phyloP scores from a whole-genome alignment of 2,888 invertebrate species.

The Perizoma flavofasciatum region DNA sequence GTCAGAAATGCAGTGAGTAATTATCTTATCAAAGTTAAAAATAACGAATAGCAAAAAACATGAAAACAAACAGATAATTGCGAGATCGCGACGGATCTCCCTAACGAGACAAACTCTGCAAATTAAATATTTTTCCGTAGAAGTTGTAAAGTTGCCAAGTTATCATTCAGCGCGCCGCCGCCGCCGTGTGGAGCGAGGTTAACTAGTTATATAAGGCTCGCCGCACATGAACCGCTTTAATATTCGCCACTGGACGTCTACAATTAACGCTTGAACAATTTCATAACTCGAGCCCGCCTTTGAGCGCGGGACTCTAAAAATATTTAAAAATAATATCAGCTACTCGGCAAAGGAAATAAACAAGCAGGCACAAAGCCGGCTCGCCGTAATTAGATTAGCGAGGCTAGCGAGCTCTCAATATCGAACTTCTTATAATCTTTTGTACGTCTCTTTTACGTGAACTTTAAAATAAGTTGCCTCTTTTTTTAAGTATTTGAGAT shows the following conservation, averaged over 20 bases:
- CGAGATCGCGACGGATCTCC: conserved; percentile 7
- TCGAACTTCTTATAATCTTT: conserved; percentile 56
- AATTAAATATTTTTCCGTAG: conserved; percentile 64
- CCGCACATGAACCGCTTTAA: conserved; percentile 70
- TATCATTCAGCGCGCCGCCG: no score
- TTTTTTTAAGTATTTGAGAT: conserved; percentile 23
- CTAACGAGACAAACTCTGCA: conserved; percentile 48
- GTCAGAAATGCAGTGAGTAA: no score
- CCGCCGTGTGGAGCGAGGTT: conserved; percentile 50
- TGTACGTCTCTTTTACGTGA: conserved; percentile 46
- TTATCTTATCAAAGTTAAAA: conserved; percentile 1
- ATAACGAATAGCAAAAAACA: conserved; percentile 11
- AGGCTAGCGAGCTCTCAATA: conserved; percentile 49
- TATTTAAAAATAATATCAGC: conserved; percentile 67
- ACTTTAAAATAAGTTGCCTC: conserved; percentile 29
- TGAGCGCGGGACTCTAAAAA: conserved; percentile 68
- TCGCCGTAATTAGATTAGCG: conserved; percentile 75
- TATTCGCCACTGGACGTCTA: conserved; percentile 81
- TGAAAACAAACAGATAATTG: conserved; percentile 23
- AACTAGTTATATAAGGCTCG: conserved; percentile 68
- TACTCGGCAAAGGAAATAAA: conserved; percentile 63
- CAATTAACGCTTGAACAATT: conserved; percentile 82
- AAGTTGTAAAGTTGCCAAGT: conserved; percentile 17
- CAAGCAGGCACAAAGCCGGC: conserved; percentile 54
- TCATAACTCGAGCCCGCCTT: conserved; percentile 80